A percentile compares a stretch with the other conserved stretches of the same genome.
phyloP scores from a whole-genome alignment of 1,140 invertebrate genomes.

The Drosophila orena region DNA sequence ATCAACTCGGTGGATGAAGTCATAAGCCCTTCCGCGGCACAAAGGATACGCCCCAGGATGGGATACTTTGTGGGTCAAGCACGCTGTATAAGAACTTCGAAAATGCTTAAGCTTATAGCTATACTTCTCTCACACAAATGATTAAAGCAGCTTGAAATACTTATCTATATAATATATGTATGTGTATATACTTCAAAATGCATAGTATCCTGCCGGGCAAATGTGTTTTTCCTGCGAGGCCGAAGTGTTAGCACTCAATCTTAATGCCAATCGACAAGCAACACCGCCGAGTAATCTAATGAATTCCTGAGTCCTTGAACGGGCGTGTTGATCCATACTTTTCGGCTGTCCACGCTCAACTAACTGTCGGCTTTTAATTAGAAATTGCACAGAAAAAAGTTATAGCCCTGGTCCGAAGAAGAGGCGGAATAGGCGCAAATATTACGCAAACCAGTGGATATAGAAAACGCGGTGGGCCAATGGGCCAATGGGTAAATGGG shows the following conservation, averaged over 20 bases:
- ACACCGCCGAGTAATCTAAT: background rate
- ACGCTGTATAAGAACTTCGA: too few species aligned
- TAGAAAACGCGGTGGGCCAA: background rate
- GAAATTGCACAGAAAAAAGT: slow-evolving; percentile 40
- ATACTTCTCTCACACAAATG: background rate
- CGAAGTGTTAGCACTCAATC: slow-evolving; percentile 5
- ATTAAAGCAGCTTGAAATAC: background rate
- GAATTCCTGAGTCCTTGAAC: slow-evolving; percentile 2
- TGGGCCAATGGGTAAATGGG: background rate
- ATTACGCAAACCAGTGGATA: slow-evolving; percentile 25
- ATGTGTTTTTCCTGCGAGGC: background rate
- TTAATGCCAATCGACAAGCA: slow-evolving; percentile 20
- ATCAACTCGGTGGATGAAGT: too few species aligned
- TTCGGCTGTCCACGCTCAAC: slow-evolving; percentile 40
- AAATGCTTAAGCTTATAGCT: too few species aligned
- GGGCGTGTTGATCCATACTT: slow-evolving; percentile 35
- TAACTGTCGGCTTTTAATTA: slow-evolving; percentile 40
- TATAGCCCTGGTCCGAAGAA: slow-evolving; percentile 9
- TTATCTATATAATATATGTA: slow-evolving; percentile 1
- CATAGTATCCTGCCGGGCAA: background rate
- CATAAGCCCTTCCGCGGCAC: too few species aligned
- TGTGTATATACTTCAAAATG: slow-evolving; percentile 20
- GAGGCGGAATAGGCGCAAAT: slow-evolving; percentile 18
- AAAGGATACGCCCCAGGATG: too few species aligned
- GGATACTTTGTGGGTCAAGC: too few species aligned